Conservation (phyloP, 2,888 invertebrate genomes). For the Nebria brevicollis region DNA sequence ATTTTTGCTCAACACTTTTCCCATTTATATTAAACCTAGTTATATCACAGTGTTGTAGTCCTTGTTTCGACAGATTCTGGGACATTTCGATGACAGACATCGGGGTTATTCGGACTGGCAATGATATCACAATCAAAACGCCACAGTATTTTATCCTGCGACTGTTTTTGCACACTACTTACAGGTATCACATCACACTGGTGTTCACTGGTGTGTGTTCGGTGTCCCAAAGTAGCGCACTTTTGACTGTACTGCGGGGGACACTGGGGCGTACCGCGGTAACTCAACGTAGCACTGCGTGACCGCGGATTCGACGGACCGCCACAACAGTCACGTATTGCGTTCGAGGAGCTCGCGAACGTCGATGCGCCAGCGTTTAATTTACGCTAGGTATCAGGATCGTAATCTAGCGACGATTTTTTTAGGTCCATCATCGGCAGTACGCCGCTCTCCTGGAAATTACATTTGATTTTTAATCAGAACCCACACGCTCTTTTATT, state of each 20-base stretch:
- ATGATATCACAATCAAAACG: constrained; percentile 62
- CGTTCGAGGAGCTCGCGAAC: constrained; percentile 60
- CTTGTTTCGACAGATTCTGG: constrained; percentile 60
- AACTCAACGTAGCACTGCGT: constrained; percentile 57
- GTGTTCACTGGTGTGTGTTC: constrained; percentile 62
- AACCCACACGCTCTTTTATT: neutral
- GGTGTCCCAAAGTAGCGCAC: constrained; percentile 54
- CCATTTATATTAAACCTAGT: neutral
- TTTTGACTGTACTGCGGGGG: constrained; percentile 50
- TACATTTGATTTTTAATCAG: neutral
- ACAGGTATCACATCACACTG: constrained; percentile 77
- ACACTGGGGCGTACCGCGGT: constrained; percentile 56
- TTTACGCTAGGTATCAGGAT: constrained; percentile 67
- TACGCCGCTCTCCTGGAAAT: constrained; percentile 69
- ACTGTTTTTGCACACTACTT: constrained; percentile 91
- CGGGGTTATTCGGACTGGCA: constrained; percentile 61
- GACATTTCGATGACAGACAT: constrained; percentile 59
- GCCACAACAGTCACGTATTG: constrained; percentile 62
- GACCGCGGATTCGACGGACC: constrained; percentile 58
- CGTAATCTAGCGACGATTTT: constrained; percentile 70
- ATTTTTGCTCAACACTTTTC: constrained; percentile 12
- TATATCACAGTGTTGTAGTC: constrained; percentile 63
- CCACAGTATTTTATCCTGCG: constrained; percentile 66
- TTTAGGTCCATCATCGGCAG: constrained; percentile 74
- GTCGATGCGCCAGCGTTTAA: constrained; percentile 59